Percentiles rank a stretch among this genome's conserved stretches.
phyloP scores from a whole-genome alignment of 1,140 invertebrate species.

The Arion vulgaris region DNA sequence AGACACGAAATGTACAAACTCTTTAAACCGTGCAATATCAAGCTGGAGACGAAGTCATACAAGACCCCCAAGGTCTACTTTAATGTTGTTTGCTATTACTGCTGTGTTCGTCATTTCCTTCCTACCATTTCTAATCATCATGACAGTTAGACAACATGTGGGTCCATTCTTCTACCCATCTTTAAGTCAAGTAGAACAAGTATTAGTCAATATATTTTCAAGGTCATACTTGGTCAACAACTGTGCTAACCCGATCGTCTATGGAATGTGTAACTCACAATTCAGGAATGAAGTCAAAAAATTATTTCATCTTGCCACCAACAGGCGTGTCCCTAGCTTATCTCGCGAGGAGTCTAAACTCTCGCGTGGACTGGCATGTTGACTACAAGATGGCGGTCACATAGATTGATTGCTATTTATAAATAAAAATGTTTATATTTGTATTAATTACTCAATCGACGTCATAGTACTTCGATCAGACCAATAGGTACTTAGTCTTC shows the following conservation, averaged over 20 bases:
- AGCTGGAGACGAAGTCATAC: background rate
- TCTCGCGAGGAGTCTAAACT: slow-evolving; percentile 20
- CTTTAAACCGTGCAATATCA: background rate
- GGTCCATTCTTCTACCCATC: slow-evolving; percentile 38
- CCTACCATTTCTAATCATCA: slow-evolving; percentile 61
- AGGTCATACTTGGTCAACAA: slow-evolving; percentile 59
- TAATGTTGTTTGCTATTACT: slow-evolving; percentile 61
- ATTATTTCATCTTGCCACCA: slow-evolving; percentile 25
- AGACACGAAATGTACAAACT: background rate
- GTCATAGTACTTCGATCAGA: too few relatives aligned
- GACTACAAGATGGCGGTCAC: background rate
- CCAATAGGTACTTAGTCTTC: too few relatives aligned
- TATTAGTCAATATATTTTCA: slow-evolving; percentile 51
- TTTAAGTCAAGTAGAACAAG: slow-evolving; percentile 37
- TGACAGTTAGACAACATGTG: slow-evolving; percentile 34
- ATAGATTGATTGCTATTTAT: too few relatives aligned
- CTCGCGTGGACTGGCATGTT: background rate
- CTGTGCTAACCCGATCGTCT: slow-evolving; percentile 60
- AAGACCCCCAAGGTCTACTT: slow-evolving; percentile 48
- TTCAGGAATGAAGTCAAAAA: slow-evolving; percentile 52
- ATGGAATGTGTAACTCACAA: slow-evolving; percentile 56
- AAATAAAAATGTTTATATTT: too few relatives aligned
- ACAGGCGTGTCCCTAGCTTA: background rate
- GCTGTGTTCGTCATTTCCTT: slow-evolving; percentile 61
- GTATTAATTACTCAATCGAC: too few relatives aligned